Percentiles rank a stretch among this genome's conserved stretches.
Conservation (phyloP, 2,888 invertebrate genomes). For the Cheilosia soror region DNA sequence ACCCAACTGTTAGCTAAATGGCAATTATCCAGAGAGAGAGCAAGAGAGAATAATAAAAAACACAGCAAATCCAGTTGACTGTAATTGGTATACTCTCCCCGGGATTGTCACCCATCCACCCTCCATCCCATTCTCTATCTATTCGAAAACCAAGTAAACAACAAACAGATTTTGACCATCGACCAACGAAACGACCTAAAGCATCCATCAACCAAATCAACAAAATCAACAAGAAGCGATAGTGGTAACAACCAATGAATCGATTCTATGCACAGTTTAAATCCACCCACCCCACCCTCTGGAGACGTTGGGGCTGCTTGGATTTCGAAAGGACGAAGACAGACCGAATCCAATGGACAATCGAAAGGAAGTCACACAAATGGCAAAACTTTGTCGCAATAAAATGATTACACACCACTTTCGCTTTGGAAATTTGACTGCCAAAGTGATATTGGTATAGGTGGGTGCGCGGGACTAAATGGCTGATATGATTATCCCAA, state of each 20-base stretch:
- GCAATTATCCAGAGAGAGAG: constrained; percentile 40
- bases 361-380: constrained; percentile 59
- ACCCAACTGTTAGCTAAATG: constrained; percentile 59
- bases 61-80: constrained; percentile 48
- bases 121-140: neutral
- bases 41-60: constrained; percentile 19
- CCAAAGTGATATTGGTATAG: constrained; percentile 21
- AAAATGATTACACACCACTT: constrained; percentile 74
- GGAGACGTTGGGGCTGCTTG: neutral
- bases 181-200: constrained; percentile 49
- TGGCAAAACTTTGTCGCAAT: constrained; percentile 70
- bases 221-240: constrained; percentile 46
- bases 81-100: constrained; percentile 31
- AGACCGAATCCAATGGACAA: neutral
- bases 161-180: constrained; percentile 72
- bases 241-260: constrained; percentile 66
- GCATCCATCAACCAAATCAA: constrained; percentile 64
- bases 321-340: neutral
- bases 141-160: constrained; percentile 57
- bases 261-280: constrained; percentile 45
- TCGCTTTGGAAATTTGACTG: constrained; percentile 69
- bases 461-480: neutral
- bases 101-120: neutral
- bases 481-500: constrained; percentile 45
- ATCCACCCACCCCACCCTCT: neutral